Conservation (phyloP, 2,888 invertebrate genomes). For the Catonia carolina region DNA sequence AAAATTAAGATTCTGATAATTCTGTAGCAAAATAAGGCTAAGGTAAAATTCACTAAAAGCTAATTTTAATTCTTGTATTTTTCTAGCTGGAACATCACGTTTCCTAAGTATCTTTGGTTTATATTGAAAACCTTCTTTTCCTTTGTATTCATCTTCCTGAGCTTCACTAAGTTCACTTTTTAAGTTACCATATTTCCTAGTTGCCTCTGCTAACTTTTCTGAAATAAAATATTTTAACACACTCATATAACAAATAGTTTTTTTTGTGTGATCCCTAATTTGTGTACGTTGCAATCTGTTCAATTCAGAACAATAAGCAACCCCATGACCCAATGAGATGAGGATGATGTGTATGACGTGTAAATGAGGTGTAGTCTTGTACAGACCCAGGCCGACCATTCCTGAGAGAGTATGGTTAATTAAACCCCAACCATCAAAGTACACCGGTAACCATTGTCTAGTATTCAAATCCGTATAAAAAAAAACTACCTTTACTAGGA, state of each 20-base stretch:
- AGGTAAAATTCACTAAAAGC: slow-evolving; percentile 89
- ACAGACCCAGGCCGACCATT: too few species aligned
- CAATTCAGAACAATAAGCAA: too few species aligned
- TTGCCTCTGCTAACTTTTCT: slow-evolving; percentile 85
- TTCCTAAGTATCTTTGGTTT: slow-evolving; percentile 40
- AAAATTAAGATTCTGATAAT: slow-evolving; percentile 82
- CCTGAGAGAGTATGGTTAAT: too few species aligned
- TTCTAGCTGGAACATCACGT: slow-evolving; percentile 52
- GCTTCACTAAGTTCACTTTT: slow-evolving; percentile 59
- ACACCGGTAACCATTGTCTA: too few species aligned
- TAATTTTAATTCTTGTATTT: slow-evolving; percentile 73
- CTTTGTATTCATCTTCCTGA: slow-evolving; percentile 41
- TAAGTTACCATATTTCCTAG: slow-evolving; percentile 67
- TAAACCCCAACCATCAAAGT: too few species aligned
- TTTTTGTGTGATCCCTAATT: too few species aligned
- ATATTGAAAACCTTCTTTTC: slow-evolving; percentile 39
- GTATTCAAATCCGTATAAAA: too few species aligned
- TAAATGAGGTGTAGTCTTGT: background rate
- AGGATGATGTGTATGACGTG: too few species aligned
- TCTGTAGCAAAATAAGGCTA: slow-evolving; percentile 75
- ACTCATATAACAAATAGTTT: background rate
- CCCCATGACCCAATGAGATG: too few species aligned
- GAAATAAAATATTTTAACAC: slow-evolving; percentile 27
- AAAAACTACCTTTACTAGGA: too few species aligned
- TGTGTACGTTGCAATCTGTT: too few species aligned